phyloP scores from a whole-genome alignment of 2,888 invertebrate species.

The Omphaloscelis lunosa region DNA sequence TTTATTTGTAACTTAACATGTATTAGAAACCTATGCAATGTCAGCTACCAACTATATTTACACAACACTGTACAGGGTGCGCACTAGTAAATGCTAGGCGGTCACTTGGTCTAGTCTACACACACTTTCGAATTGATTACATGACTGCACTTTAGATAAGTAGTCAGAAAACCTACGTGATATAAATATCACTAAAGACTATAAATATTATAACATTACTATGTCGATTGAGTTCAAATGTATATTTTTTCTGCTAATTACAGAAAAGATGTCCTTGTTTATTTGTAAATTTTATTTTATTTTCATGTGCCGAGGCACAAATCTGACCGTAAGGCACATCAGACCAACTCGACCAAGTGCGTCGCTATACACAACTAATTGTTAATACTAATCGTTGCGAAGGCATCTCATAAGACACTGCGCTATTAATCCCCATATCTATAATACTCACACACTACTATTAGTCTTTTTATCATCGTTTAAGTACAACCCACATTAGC shows the following conservation, averaged over 20 bases:
- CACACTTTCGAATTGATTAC: slow-evolving; percentile 16
- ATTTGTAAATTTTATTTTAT: neutral
- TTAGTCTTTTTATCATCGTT: slow-evolving; percentile 83
- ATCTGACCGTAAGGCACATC: slow-evolving; percentile 39
- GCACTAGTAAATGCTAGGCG: slow-evolving; percentile 84
- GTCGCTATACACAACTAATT: slow-evolving; percentile 73
- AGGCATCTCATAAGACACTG: slow-evolving; percentile 82
- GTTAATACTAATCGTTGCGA: slow-evolving; percentile 85
- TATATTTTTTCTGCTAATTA: neutral
- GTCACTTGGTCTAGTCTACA: slow-evolving; percentile 66
- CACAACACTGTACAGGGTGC: slow-evolving; percentile 86
- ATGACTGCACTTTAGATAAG: neutral
- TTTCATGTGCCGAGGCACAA: slow-evolving; percentile 38
- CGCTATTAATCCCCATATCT: slow-evolving; percentile 69
- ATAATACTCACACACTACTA: slow-evolving; percentile 81
- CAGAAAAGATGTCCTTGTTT: neutral
- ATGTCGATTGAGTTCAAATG: neutral
- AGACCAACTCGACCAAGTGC: slow-evolving; percentile 75
- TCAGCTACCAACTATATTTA: slow-evolving; percentile 84
- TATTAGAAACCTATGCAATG: slow-evolving; percentile 81
- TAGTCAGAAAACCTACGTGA: slow-evolving; percentile 12
- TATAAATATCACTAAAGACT: neutral
- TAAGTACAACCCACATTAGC: slow-evolving; percentile 82
- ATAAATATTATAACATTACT: slow-evolving; percentile 17
- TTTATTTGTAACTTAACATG: slow-evolving; percentile 88